Conservation (phyloP, 1,140 invertebrate genomes). For the Periplaneta americana region DNA sequence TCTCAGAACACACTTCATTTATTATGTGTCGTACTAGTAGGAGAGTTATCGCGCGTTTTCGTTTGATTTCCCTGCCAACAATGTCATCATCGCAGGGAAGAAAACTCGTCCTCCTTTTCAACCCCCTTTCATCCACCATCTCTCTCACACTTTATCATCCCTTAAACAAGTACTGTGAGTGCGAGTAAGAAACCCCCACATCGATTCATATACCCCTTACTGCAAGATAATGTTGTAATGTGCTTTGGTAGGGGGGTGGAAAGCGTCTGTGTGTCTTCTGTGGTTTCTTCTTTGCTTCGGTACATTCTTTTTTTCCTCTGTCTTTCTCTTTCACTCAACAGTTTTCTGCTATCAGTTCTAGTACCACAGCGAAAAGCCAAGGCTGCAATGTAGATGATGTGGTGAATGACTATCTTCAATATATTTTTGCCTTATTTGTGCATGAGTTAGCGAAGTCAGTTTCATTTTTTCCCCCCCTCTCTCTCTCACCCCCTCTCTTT, state of each 20-base stretch:
- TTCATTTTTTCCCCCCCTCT: not conserved
- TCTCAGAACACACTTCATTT: constrained; percentile 35
- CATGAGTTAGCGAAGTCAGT: not conserved
- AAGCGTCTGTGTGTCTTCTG: not conserved
- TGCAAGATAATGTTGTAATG: not conserved
- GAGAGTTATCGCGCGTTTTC: constrained; percentile 44
- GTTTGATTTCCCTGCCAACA: constrained; percentile 47
- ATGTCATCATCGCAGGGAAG: constrained; percentile 32
- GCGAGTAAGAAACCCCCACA: not conserved
- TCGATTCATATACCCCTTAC: not conserved
- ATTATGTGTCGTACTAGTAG: constrained; percentile 37
- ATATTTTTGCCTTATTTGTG: not conserved
- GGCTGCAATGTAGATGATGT: not conserved
- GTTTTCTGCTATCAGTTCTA: not conserved
- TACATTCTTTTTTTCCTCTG: not conserved
- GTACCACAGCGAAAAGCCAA: not conserved
- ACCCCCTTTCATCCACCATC: not conserved
- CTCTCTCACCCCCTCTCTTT: too few species aligned
- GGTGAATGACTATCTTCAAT: not conserved
- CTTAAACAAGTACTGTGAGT: not conserved
- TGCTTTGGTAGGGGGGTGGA: not conserved
- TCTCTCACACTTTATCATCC: not conserved
- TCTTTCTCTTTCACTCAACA: not conserved
- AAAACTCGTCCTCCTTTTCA: not conserved
- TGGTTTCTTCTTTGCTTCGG: not conserved